These are phyloP conservation scores for Neelides sp. DNA, from an alignment of 1,140 invertebrate species.

Conservation along the genomic window DNA sequence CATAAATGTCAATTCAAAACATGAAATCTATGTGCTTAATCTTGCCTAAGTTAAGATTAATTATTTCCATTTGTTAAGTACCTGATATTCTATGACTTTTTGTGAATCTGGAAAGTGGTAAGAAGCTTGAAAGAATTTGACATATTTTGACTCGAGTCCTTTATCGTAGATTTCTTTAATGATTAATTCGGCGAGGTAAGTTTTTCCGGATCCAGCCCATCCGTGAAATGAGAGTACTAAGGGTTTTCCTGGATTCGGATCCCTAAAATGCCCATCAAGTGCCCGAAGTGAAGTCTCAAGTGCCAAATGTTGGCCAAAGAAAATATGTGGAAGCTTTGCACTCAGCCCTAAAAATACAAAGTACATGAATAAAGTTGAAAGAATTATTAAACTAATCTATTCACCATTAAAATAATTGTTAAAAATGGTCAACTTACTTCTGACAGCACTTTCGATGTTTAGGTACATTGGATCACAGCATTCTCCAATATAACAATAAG, in stretches of 20 bases:
- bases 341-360: too few relatives aligned
- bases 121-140: conserved; percentile 10
- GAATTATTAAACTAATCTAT: too few relatives aligned
- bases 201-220: conserved; percentile 27
- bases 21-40: neutral
- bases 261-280: conserved; percentile 34
- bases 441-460: too few relatives aligned
- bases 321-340: too few relatives aligned
- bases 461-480: too few relatives aligned
- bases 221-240: conserved; percentile 37
- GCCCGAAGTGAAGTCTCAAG: conserved; percentile 31
- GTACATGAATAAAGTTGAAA: too few relatives aligned
- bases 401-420: too few relatives aligned
- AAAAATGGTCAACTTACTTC: too few relatives aligned
- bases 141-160: conserved; percentile 19
- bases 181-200: conserved; percentile 16
- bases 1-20: neutral
- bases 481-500: too few relatives aligned
- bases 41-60: neutral
- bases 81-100: conserved; percentile 12
- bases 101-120: conserved; percentile 13
- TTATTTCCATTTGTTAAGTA: neutral
- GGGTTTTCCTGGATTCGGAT: conserved; percentile 36
- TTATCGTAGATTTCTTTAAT: conserved; percentile 20
- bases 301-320: conserved; percentile 39